Conservation (phyloP, 2,113 vertebrate species). For the Hydropotes inermis region DNA sequence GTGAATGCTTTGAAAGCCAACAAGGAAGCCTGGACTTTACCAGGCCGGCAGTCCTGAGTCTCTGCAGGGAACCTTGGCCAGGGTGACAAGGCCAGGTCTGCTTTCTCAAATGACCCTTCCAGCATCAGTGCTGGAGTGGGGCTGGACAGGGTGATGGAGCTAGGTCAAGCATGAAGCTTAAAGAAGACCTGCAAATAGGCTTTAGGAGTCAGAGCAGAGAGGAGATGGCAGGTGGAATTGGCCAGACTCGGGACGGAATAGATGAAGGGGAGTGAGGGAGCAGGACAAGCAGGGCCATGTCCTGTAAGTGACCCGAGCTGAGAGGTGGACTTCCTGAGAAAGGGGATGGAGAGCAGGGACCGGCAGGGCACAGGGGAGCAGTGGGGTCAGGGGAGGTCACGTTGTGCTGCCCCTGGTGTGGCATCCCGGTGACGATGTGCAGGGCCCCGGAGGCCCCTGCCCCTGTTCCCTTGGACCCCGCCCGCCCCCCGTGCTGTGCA, state of each 20-base stretch:
- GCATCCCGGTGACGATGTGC: neutral
- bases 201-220: neutral
- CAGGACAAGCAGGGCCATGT: rapidly evolving
- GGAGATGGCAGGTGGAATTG: neutral
- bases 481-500: neutral
- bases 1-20: neutral
- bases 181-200: too few species aligned
- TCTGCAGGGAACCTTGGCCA: neutral
- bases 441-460: neutral
- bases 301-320: neutral
- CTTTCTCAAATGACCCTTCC: neutral
- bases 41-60: neutral
- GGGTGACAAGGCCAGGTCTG: neutral
- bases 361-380: rapidly evolving
- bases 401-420: neutral
- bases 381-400: neutral
- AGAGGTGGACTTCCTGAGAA: neutral
- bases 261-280: neutral
- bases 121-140: too few species aligned
- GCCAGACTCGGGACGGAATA: neutral
- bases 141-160: neutral
- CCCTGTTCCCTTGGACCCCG: neutral
- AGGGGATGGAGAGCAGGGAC: neutral
- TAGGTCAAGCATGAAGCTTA: neutral
- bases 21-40: neutral